Evolutionary conservation across 2,113 vertebrate genomes (phyloP), one percentile per base, ranked within the genome.

Genomic region (Plectropomus leopardus): DNA sequence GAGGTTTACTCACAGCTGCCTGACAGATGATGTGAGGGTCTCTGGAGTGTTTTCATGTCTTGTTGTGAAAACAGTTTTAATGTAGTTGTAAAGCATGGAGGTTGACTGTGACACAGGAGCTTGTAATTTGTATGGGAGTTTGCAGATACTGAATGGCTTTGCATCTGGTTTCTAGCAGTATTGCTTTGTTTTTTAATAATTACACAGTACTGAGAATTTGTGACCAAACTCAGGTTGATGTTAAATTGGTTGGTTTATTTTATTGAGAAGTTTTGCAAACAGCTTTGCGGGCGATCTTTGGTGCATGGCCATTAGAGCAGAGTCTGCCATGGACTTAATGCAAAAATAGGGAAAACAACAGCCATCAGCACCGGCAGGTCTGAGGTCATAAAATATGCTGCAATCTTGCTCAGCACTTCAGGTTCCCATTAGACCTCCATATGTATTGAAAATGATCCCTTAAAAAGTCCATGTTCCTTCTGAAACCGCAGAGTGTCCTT

Each of bases 61-160:
- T 94, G 93, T 94, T 94, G 93, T 89, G 90, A 95, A 91, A 90
- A 81, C 67, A 4, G 83, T 88, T 89, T 71, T 40, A 85, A 81
- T 70, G 80, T 80, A 69, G 66, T 78, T 85, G 81, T 58, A 40
- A 88, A 85, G 55, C 51, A 40, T 21, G 30, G 66, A 70, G 47
- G 58, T 68, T 63, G 42, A 79, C 72, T 76, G 63, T 28, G 44
- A 85, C 69, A 76, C 7, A 45, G 44, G 26, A 47, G 66, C 60
- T 59, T 61, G 55, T 32, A 17, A 61, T 76, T 72, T 78, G n/a
- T 61, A 8, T 10, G 15, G 57, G 47, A 34, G 28, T 57, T 5
- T 51, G 40, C 26, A 64, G 24, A 69, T 26, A 28, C 50, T 40
- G 30, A 54, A 15, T 50, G 63, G 53, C n/a, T 36, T 16, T 24